A percentile compares a stretch with the other conserved stretches of the same genome.
Conservation (phyloP, 2,888 invertebrate genomes). For the Plagiodera versicolora region DNA sequence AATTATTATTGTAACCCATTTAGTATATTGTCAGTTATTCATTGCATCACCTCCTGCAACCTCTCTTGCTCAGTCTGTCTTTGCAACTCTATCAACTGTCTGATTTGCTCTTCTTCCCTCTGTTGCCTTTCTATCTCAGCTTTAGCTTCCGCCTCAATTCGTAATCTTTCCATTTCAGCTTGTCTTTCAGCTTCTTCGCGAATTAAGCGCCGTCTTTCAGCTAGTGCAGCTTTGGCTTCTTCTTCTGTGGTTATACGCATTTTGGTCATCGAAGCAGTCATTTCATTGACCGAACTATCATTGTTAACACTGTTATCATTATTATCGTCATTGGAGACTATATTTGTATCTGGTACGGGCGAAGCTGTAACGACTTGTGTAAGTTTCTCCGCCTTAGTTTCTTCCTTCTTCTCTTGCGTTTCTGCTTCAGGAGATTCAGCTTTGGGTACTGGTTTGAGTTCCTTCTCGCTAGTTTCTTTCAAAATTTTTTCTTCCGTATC, state of each 20-base stretch:
- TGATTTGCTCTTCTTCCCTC: slow-evolving; percentile 82
- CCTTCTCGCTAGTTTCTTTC: background rate
- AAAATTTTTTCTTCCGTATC: slow-evolving; percentile 3
- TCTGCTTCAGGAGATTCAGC: slow-evolving; percentile 1
- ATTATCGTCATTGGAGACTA: background rate
- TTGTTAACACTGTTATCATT: slow-evolving; percentile 14
- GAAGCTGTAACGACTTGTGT: slow-evolving; percentile 14
- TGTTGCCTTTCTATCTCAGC: slow-evolving; percentile 71
- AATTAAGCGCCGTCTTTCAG: slow-evolving; percentile 84
- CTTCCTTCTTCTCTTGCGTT: background rate
- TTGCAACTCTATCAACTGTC: slow-evolving; percentile 77
- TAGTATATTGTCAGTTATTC: too few relatives aligned
- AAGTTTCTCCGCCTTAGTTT: slow-evolving; percentile 3
- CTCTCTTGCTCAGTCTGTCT: slow-evolving; percentile 83
- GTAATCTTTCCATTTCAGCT: slow-evolving; percentile 80
- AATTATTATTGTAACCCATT: too few relatives aligned
- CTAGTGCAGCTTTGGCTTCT: slow-evolving; percentile 90
- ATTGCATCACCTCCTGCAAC: slow-evolving; percentile 79
- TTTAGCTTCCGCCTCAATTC: slow-evolving; percentile 72
- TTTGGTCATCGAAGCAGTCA: slow-evolving; percentile 68
- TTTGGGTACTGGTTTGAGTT: background rate
- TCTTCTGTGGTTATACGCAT: slow-evolving; percentile 84
- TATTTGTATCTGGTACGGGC: slow-evolving; percentile 15
- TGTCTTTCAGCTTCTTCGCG: slow-evolving; percentile 90
- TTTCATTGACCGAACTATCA: slow-evolving; percentile 41